A percentile compares a stretch with the other conserved stretches of the same genome.
Conservation (phyloP, 2,888 invertebrate genomes). For the Mesodorylaimus sp. region DNA sequence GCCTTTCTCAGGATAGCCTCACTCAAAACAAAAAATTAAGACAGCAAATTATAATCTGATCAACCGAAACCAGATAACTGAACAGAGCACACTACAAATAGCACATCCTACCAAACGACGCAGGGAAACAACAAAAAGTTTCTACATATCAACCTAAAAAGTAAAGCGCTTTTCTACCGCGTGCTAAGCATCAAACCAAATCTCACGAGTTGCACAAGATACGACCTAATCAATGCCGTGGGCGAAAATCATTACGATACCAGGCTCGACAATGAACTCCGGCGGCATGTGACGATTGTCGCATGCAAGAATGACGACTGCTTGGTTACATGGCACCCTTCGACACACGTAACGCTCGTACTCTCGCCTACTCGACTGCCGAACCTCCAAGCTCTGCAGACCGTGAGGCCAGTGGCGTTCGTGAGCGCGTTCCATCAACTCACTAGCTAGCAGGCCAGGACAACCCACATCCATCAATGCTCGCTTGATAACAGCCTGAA, state of each 20-base stretch:
- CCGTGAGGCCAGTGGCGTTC: constrained; percentile 87
- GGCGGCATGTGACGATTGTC: constrained; percentile 87
- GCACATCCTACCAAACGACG: no score
- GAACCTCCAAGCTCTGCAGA: constrained; percentile 65
- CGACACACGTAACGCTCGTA: constrained; percentile 88
- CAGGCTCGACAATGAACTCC: constrained; percentile 86
- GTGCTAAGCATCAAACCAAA: no score
- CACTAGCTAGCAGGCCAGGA: constrained; percentile 74
- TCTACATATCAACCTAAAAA: no score
- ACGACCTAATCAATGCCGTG: constrained; percentile 82
- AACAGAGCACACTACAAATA: no score
- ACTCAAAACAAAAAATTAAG: no score
- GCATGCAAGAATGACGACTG: constrained; percentile 76
- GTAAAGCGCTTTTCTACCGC: no score
- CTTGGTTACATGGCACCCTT: constrained; percentile 56
- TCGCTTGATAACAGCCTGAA: constrained; percentile 73
- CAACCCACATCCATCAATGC: constrained; percentile 81
- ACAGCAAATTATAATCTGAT: no score
- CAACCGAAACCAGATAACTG: no score
- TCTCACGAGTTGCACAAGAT: no score
- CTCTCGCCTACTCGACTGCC: constrained; percentile 74
- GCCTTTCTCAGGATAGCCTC: no score
- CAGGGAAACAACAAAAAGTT: no score
- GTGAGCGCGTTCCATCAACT: constrained; percentile 91
- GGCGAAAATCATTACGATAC: constrained; percentile 92